Conservation (phyloP, 2,113 vertebrate species). For the Atherinomorus stipes region DNA sequence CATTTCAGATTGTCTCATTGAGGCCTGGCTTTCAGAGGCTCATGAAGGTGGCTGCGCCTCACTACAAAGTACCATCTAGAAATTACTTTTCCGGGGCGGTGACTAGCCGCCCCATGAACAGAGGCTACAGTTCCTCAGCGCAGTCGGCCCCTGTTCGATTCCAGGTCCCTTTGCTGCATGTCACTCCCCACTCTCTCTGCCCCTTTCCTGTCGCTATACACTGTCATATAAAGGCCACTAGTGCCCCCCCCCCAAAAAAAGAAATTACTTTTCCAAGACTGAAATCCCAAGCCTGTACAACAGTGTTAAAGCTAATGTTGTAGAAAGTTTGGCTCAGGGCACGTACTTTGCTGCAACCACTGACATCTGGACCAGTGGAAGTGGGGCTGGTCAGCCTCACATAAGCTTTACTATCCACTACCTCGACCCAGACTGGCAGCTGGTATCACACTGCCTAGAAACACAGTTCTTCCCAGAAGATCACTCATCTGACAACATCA, state of each 20-base stretch:
- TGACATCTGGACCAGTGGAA: not conserved
- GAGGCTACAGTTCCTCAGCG: too few species aligned
- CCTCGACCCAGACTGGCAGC: not conserved
- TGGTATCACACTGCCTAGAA: not conserved
- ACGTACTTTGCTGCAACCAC: not conserved
- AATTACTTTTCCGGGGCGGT: too few species aligned
- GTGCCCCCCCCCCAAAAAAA: too few species aligned
- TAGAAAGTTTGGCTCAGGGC: conserved; percentile 1
- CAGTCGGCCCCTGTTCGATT: too few species aligned
- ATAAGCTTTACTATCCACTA: not conserved
- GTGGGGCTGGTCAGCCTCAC: not conserved
- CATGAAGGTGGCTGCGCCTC: conserved; percentile 14
- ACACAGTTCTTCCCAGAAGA: not conserved
- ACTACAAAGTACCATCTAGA: conserved; percentile 13
- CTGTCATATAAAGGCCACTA: too few species aligned
- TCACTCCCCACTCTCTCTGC: too few species aligned
- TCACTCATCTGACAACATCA: not conserved
- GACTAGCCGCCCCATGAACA: too few species aligned
- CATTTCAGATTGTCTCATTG: conserved; percentile 1
- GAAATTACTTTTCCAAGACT: not conserved
- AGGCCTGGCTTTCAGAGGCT: conserved; percentile 3
- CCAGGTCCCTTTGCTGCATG: too few species aligned
- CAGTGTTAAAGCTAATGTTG: not conserved
- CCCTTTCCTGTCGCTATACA: too few species aligned
- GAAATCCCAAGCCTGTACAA: not conserved